Evolutionary conservation across 2,113 vertebrate genomes (phyloP), one percentile per base, ranked within the genome.

Genomic region (Struthio camelus): DNA sequence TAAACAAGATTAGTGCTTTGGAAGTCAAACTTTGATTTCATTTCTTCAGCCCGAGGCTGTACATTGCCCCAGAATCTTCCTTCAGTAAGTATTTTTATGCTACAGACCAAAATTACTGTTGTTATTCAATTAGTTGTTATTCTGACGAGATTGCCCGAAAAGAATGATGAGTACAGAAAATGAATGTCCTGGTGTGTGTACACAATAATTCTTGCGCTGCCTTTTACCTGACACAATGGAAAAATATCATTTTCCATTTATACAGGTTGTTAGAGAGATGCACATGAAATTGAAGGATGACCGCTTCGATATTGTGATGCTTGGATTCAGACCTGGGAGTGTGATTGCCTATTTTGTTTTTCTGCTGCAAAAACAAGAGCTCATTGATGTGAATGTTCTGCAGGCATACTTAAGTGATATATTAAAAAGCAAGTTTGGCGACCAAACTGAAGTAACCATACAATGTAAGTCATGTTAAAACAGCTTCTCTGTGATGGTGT

Each of bases 261-360:
- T 88, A n/a, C 96, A 97, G 97, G 54, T 98, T 46, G 81, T 88
- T 22, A 48, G 6, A 72, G 64, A 42, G 40, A 97, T 98, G 97
- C 70, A 38, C 3, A 17, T 17, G 5, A 56, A 13, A 18, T 81
- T 97, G 51, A 6, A 71, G 11, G 73, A 80, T 3, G 24, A 64
- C 19, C 64, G 4, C 27, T 96, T 96, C 0, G 2, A 92, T 10
- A 18, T 97, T 19, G 0, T 62, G 9, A 17, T 97, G 10, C 73
- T 97, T 64, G 95, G 93, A 66, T 97, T 97, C 94, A 93, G 73
- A 67, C 30, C 34, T 18, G 96, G 97, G 27, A 97, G 93, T 4
- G 95, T 98, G 62, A 6, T 44, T 2, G 94, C 70, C 72, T 18
- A 95, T 76, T 94, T 97, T n/a, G 51, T 93, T 71, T 90, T 94